These are phyloP conservation scores for Scatophagus argus DNA, from an alignment of 2,113 vertebrate species.

Conservation along the genomic window DNA sequence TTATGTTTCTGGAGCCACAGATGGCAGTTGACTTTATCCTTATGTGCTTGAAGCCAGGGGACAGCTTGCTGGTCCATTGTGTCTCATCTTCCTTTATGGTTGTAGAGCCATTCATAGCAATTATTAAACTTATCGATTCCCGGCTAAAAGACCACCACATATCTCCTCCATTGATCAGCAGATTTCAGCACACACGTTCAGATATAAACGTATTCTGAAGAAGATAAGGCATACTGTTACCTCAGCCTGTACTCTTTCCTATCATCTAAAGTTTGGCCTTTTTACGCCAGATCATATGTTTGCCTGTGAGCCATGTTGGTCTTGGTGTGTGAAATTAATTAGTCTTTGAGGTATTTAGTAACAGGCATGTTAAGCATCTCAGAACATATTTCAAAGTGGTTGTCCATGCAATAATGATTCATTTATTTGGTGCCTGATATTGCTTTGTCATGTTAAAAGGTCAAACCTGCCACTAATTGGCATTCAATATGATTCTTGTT, in stretches of 20 bases:
- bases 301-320: not conserved
- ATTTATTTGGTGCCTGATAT: not conserved
- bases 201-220: not conserved
- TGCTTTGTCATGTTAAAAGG: not conserved
- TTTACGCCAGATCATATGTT: not conserved
- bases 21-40: not conserved
- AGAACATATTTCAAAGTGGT: not conserved
- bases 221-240: not conserved
- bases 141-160: conserved; percentile 4
- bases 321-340: not conserved
- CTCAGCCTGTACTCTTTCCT: not conserved
- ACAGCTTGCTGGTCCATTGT: not conserved
- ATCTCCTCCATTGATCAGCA: conserved; percentile 10
- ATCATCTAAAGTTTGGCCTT: not conserved
- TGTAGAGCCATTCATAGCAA: conserved; percentile 7
- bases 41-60: conserved; percentile 7
- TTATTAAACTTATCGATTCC: conserved; percentile 16
- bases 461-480: not conserved
- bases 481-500: not conserved
- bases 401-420: not conserved
- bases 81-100: conserved; percentile 12
- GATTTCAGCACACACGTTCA: not conserved
- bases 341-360: not conserved
- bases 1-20: conserved; percentile 12
- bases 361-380: not conserved